Evolutionary conservation across 2,888 invertebrate genomes (phyloP), one percentile per base, ranked within the genome.

Genomic region (Rhogogaster chlorosoma): DNA sequence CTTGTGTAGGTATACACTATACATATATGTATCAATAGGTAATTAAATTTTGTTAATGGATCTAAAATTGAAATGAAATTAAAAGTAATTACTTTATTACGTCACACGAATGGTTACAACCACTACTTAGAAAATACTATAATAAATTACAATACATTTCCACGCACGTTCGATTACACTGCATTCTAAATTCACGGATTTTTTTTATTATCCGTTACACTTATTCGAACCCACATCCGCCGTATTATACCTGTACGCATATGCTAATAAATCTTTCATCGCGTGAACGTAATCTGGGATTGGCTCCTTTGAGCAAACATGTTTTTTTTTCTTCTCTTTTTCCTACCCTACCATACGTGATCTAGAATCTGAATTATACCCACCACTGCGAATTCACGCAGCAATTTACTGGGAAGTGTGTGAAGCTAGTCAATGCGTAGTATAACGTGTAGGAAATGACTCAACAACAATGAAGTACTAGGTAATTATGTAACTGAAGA

Each of bases 211-310:
- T 18, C 57, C 26, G 10, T 70, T 70, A 7, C 5, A 70, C 70
- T 36, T 70, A 70, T 29, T 70, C 36, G 36, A 22, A 70, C 70
- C 70, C 18, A 70, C 70, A 32, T 70, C 22, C 70, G 70, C 18
- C 70, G 6, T 36, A 70, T 26, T 36, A 70, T 26, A 36, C 61
- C 2, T 32, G 15, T 45, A 45, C 7, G 42, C 10, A 12, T 42
- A 42, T 15, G 36, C 29, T 22, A 70, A 70, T 70, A 32, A 36
- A 70, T 36, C 32, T 70, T 36, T 36, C 70, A 70, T 70, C 70
- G 70, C 36, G 70, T 32, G n/a, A 70, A 18, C 36, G 36, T 9
- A 36, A 10, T 70, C 32, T 15, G 36, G 6, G 29, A 70, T 70
- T 70, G 36, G 18, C 36, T 36, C 70, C 1, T 70, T 18, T 18